A percentile compares a stretch with the other conserved stretches of the same genome.
Evolutionary conservation across 2,797 vertebrate genomes (phyloP).

Genomic region (Anas bernieri): DNA sequence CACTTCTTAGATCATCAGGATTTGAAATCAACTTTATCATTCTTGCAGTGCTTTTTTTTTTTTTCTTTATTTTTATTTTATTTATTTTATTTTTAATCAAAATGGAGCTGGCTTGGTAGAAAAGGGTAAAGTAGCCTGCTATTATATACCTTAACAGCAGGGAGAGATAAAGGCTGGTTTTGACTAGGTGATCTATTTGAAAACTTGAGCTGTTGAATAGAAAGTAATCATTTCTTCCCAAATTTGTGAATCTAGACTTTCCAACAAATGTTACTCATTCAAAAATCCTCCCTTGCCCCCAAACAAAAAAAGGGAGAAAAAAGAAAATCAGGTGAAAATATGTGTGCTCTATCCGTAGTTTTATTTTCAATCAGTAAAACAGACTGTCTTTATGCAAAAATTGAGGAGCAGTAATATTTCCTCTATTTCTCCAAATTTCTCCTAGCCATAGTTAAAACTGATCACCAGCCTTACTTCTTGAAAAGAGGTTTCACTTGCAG

Average conservation of each 20-base stretch:
- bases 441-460: not conserved
- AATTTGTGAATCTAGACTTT: not conserved
- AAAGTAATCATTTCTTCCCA: not conserved
- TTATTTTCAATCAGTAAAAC: not conserved
- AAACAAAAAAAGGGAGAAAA: no score
- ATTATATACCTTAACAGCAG: not conserved
- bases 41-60: not conserved
- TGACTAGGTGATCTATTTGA: not conserved
- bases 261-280: not conserved
- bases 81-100: not conserved
- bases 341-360: not conserved
- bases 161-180: not conserved
- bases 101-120: not conserved
- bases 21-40: not conserved
- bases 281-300: no score
- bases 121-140: not conserved
- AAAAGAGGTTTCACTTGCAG: not conserved
- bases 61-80: no score
- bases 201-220: not conserved
- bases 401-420: not conserved
- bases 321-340: not conserved
- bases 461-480: not conserved
- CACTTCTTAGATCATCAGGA: not conserved
- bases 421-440: not conserved
- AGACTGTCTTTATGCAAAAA: not conserved